phyloP scores from a whole-genome alignment of 2,113 vertebrate species.

The Hemichromis elongatus region DNA sequence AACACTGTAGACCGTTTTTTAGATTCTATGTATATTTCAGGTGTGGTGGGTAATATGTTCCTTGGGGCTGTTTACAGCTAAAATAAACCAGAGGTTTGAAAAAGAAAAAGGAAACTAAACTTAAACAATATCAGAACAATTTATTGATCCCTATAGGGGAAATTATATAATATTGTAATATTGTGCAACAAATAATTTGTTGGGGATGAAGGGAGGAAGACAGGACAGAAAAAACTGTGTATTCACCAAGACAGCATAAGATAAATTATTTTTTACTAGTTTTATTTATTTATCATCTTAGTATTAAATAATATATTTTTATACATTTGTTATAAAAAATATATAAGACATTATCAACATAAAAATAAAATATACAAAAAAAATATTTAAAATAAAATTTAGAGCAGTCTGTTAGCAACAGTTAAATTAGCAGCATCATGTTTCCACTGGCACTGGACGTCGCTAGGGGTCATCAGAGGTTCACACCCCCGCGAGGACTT shows the following conservation, averaged over 20 bases:
- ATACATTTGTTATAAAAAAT: not conserved
- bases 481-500: not conserved
- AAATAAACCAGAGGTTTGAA: too few species aligned
- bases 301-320: not conserved
- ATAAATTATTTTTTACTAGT: not conserved
- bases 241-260: not conserved
- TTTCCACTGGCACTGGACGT: not conserved
- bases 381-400: not conserved
- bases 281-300: not conserved
- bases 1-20: not conserved
- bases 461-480: conserved; percentile 49
- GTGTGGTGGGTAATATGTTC: not conserved
- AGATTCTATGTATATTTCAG: not conserved
- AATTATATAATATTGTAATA: too few species aligned
- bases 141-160: too few species aligned
- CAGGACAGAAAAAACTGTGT: not conserved
- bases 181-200: not conserved
- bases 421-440: not conserved
- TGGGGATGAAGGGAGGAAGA: not conserved
- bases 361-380: not conserved
- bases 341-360: not conserved
- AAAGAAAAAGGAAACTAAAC: not conserved
- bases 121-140: too few species aligned
- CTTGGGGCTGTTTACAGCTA: not conserved
- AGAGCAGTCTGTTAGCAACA: not conserved